Percentiles rank a stretch among this genome's conserved stretches.
phyloP scores from a whole-genome alignment of 2,797 vertebrate genomes.

The Nyctibius grandis region DNA sequence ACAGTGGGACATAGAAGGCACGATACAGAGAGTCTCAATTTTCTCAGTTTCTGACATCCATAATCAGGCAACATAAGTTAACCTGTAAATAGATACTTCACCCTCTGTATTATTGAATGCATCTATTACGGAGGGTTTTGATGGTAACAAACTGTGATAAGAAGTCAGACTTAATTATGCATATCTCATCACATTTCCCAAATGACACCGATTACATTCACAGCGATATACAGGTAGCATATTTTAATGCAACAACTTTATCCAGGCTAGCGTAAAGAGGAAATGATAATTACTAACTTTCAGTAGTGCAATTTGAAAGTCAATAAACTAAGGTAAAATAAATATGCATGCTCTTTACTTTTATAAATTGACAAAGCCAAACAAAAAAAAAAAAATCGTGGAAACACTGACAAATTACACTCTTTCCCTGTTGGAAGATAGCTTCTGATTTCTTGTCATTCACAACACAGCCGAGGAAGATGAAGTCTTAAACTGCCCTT shows the following conservation, averaged over 20 bases:
- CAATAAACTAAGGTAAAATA: conserved; percentile 41
- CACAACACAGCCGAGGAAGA: background rate
- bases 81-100: conserved; percentile 46
- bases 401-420: background rate
- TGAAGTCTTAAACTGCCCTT: background rate
- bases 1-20: background rate
- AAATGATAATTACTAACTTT: conserved; percentile 52
- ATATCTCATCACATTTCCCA: conserved; percentile 62
- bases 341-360: background rate
- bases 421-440: background rate
- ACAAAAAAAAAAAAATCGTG: background rate
- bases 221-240: conserved; percentile 41
- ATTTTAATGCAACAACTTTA: conserved; percentile 48
- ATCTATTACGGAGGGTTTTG: conserved; percentile 57
- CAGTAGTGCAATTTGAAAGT: conserved; percentile 28
- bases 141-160: conserved; percentile 62
- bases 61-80: conserved; percentile 24
- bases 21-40: background rate
- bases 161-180: conserved; percentile 71
- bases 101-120: conserved; percentile 25
- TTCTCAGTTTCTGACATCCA: conserved; percentile 20
- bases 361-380: conserved; percentile 5
- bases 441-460: background rate
- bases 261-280: conserved; percentile 5
- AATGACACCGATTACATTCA: conserved; percentile 58